A percentile compares a stretch with the other conserved stretches of the same genome.
Conservation (phyloP, 2,797 vertebrate genomes). For the Oreortyx pictus region DNA sequence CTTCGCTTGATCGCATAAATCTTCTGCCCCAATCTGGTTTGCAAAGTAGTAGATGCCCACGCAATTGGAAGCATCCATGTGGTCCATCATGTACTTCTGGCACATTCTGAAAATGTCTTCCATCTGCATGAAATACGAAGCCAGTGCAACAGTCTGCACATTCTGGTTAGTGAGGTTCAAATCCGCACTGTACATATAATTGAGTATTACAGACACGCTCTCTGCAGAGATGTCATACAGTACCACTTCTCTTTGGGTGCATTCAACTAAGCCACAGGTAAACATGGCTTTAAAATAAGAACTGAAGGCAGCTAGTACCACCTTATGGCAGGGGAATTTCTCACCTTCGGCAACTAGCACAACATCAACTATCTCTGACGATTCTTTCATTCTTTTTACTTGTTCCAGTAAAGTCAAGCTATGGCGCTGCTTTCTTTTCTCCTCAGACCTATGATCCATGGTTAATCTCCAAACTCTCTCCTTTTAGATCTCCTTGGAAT, state of each 20-base stretch:
- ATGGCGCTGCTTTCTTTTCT: constrained; percentile 79
- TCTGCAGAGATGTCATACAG: constrained; percentile 89
- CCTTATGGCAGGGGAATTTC: constrained; percentile 92
- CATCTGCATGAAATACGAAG: constrained; percentile 95
- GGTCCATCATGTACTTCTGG: constrained; percentile 91
- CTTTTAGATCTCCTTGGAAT: constrained; percentile 17
- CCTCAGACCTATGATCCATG: constrained; percentile 75
- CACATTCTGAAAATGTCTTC: constrained; percentile 91
- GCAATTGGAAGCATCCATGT: constrained; percentile 97
- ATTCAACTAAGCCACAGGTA: constrained; percentile 93
- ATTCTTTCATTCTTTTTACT: constrained; percentile 90
- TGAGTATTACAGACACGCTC: constrained; percentile 87
- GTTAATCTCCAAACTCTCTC: not conserved
- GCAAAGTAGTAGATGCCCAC: constrained; percentile 94
- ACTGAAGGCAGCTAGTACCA: constrained; percentile 94
- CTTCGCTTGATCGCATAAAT: constrained; percentile 88
- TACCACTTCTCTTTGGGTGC: constrained; percentile 85
- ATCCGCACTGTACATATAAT: constrained; percentile 92
- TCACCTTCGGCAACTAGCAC: constrained; percentile 91
- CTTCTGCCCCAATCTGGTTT: constrained; percentile 93
- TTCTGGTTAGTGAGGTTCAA: constrained; percentile 87
- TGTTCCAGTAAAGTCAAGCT: constrained; percentile 86
- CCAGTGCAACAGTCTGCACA: constrained; percentile 91
- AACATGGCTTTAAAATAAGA: constrained; percentile 99
- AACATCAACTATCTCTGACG: constrained; percentile 89